These are phyloP conservation scores for Drosophila prostipennis DNA, from an alignment of 2,888 invertebrate genomes.

Conservation along the genomic window DNA sequence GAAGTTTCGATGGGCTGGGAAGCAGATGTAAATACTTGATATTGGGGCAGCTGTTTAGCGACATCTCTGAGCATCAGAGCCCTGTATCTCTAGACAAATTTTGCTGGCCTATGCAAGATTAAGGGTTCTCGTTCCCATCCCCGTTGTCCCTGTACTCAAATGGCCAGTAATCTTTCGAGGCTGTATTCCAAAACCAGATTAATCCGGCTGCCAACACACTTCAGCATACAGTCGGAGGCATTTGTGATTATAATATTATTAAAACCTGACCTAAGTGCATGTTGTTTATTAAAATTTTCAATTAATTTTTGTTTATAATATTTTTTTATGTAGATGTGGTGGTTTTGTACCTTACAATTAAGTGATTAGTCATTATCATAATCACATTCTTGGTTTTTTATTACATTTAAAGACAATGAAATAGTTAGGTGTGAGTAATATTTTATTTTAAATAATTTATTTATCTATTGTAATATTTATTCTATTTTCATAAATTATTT, in stretches of 20 bases:
- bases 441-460: not conserved
- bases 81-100: constrained; percentile 10
- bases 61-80: not conserved
- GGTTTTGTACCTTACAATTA: constrained; percentile 16
- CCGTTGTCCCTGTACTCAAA: constrained; percentile 16
- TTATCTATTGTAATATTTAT: no score
- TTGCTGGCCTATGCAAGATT: not conserved
- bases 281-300: constrained; percentile 34
- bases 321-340: not conserved
- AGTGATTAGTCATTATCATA: not conserved
- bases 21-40: constrained; percentile 24
- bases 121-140: constrained; percentile 6
- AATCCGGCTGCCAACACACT: constrained; percentile 13
- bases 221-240: not conserved
- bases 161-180: constrained; percentile 9
- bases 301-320: constrained; percentile 18
- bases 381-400: not conserved
- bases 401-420: no score
- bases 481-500: no score
- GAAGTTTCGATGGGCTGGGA: constrained; percentile 11
- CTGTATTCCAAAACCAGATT: not conserved
- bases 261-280: constrained; percentile 44
- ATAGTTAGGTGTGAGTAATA: not conserved
- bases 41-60: not conserved
- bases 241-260: constrained; percentile 18